Evolutionary conservation across 1,140 invertebrate species (phyloP).

Genomic region (Tribolium madens): DNA sequence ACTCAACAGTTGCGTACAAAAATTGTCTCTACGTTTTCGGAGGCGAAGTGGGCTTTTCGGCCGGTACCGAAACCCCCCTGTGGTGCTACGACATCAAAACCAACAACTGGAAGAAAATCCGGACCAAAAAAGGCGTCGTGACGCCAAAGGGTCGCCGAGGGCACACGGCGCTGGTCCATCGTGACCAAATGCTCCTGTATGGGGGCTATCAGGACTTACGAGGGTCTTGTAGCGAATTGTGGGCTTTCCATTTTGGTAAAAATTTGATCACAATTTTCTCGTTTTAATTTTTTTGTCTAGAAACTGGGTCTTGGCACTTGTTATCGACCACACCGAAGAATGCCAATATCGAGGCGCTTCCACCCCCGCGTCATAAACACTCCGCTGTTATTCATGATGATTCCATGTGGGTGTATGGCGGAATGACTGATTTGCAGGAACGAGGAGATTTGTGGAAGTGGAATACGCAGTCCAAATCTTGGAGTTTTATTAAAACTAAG

Average conservation of each 20-base stretch:
- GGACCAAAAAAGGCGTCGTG: constrained; percentile 69
- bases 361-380: constrained; percentile 86
- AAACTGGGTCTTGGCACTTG: constrained; percentile 82
- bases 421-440: constrained; percentile 87
- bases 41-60: constrained; percentile 86
- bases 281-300: constrained; percentile 65
- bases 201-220: constrained; percentile 90
- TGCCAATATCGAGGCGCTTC: constrained; percentile 66
- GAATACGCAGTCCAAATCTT: constrained; percentile 77
- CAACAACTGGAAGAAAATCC: constrained; percentile 78
- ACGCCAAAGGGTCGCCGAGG: constrained; percentile 84
- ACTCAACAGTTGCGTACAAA: constrained; percentile 83
- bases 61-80: constrained; percentile 83
- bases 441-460: constrained; percentile 88
- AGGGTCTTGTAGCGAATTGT: constrained; percentile 87
- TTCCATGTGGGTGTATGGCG: constrained; percentile 89
- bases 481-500: constrained; percentile 77
- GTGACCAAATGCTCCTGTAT: constrained; percentile 86
- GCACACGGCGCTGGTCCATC: constrained; percentile 84
- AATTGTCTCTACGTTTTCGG: constrained; percentile 88
- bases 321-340: constrained; percentile 62
- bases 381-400: constrained; percentile 84
- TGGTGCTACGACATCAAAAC: constrained; percentile 88
- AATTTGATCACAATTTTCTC: not conserved
- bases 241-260: constrained; percentile 90